Percentiles rank a stretch among this genome's conserved stretches.
Evolutionary conservation across 1,140 invertebrate species (phyloP).

Genomic region (Lasioglossum baleicum): DNA sequence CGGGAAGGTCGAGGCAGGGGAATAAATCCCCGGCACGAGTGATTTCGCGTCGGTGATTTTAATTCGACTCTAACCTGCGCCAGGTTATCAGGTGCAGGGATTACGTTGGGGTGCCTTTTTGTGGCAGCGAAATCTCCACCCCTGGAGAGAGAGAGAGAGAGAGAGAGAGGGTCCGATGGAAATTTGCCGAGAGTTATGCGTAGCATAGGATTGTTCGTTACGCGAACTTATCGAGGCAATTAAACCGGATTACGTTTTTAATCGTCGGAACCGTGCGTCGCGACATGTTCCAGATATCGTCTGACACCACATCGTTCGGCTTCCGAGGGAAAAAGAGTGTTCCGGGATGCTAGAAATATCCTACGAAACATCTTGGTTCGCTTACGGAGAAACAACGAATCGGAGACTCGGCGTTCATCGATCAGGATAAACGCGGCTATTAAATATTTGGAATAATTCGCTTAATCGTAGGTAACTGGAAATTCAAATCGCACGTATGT

Average conservation of each 20-base stretch:
- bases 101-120: constrained; percentile 40
- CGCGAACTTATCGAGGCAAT: constrained; percentile 12
- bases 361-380: too few species aligned
- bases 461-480: too few species aligned
- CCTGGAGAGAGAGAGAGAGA: constrained; percentile 11
- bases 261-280: not conserved
- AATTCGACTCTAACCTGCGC: constrained; percentile 34
- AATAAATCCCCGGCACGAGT: not conserved
- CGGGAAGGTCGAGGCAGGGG: not conserved
- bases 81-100: constrained; percentile 31
- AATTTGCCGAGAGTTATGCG: constrained; percentile 23
- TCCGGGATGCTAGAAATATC: too few species aligned
- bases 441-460: too few species aligned
- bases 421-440: too few species aligned
- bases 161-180: not conserved
- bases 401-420: too few species aligned
- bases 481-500: too few species aligned
- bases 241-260: constrained; percentile 21
- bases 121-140: constrained; percentile 5
- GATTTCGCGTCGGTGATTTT: constrained; percentile 33
- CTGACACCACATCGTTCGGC: too few species aligned
- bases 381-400: too few species aligned
- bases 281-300: too few species aligned
- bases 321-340: too few species aligned
- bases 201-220: constrained; percentile 15